Evolutionary conservation across 1,140 invertebrate species (phyloP), one percentile per base, ranked within the genome.

Genomic region (Cardiocondyla obscurior): DNA sequence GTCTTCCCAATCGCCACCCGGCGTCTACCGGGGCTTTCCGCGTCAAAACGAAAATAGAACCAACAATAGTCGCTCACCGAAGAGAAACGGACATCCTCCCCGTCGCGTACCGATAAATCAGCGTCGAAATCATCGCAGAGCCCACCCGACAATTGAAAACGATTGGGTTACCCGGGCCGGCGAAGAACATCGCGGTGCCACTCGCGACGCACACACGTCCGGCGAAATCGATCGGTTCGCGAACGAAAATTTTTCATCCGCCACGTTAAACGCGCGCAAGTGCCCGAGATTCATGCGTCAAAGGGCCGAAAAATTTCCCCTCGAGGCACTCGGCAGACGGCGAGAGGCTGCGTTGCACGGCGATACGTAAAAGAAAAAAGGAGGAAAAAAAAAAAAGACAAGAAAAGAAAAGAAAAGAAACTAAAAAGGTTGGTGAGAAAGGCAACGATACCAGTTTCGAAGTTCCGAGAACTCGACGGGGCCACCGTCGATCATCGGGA

Each of bases 401-500:
- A n/a, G n/a, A n/a, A n/a, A n/a, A n/a, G n/a, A n/a, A n/a, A n/a
- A n/a, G n/a, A n/a, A n/a, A n/a, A n/a, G n/a, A n/a, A n/a, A n/a
- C n/a, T n/a, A n/a, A n/a, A 58, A 81, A 62, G 62, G 25, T 70
- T 36, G 44, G 28, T 73, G 22, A 33, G 57, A 44, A 49, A 53
- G 28, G 46, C 22, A 85, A 84, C 74, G 57, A 81, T 85, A 85
- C 74, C 65, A 85, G 46, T 72, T 85, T 72, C 19, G 65, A 10
- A 72, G 73, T 70, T 58, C 22, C 49, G 46, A 84, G 64, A 55
- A 65, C 1, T 12, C 39, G 72, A 60, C 19, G 64, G 60, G 16
- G 25, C 44, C 25, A 53, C 42, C 72, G n/a, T 53, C 53, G 65
- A 62, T 62, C 57, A 85, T 60, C 49, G 46, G 67, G 30, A 51